A percentile compares a stretch with the other conserved stretches of the same genome.
phyloP scores from a whole-genome alignment of 2,797 vertebrate species.

The Pristis pectinata region DNA sequence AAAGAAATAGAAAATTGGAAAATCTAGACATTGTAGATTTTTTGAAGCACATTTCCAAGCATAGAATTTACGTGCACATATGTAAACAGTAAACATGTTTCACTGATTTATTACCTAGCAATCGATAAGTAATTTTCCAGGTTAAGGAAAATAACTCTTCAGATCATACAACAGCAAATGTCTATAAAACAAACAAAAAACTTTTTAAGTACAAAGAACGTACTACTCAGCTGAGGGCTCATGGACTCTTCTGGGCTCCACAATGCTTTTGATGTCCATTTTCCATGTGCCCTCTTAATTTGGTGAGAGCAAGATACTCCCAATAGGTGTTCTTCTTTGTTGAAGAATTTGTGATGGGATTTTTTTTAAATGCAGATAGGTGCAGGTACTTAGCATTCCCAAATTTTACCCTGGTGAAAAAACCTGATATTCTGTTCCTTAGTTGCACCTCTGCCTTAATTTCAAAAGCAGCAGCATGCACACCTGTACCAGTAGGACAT shows the following conservation, averaged over 20 bases:
- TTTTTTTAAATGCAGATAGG: background rate
- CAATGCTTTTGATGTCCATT: background rate
- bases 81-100: background rate
- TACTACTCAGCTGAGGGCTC: background rate
- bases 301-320: background rate
- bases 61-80: background rate
- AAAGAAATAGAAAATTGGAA: background rate
- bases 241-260: background rate
- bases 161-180: no score
- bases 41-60: no score
- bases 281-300: background rate
- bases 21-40: background rate
- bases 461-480: background rate
- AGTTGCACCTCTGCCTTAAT: background rate
- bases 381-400: background rate
- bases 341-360: background rate
- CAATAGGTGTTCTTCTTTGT: conserved; percentile 1
- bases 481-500: background rate
- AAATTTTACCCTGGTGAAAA: background rate
- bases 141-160: no score
- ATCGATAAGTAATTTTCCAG: no score
- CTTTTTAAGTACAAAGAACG: background rate
- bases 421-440: background rate
- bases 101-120: no score
- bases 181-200: background rate